Evolutionary conservation across 2,888 invertebrate genomes (phyloP).

Genomic region (Drosophila pseudotakahashii): DNA sequence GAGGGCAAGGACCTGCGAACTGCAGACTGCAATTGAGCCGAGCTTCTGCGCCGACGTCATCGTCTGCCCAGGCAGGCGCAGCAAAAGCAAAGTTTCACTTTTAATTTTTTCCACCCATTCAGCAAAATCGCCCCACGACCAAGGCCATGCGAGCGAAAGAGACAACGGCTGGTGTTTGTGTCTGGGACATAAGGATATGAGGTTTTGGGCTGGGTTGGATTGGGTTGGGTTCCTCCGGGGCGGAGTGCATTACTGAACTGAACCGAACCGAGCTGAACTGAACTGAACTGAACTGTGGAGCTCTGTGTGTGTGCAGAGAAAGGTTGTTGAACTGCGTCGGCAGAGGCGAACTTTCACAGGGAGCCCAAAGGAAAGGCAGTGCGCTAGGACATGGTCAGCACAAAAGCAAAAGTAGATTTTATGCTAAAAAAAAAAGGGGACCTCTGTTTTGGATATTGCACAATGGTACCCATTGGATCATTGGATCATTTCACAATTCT

Average conservation of each 20-base stretch:
- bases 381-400: conserved; percentile 61
- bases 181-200: conserved; percentile 51
- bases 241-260: conserved; percentile 48
- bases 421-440: conserved; percentile 27
- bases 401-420: conserved; percentile 59
- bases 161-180: conserved; percentile 71
- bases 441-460: background rate
- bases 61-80: conserved; percentile 58
- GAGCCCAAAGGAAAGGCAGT: conserved; percentile 23
- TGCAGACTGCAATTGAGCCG: conserved; percentile 37
- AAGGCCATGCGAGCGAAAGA: conserved; percentile 59
- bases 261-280: conserved; percentile 15
- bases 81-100: conserved; percentile 83
- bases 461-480: no score
- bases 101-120: conserved; percentile 83
- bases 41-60: conserved; percentile 71
- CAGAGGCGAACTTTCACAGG: conserved; percentile 47
- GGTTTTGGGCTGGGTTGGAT: conserved; percentile 2
- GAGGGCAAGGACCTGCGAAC: conserved; percentile 78
- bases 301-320: conserved; percentile 46
- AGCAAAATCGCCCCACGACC: conserved; percentile 38
- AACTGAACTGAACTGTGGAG: conserved; percentile 29
- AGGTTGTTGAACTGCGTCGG: conserved; percentile 74
- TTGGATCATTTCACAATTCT: background rate
- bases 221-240: conserved; percentile 46